Base-by-base conservation (phyloP, 1,140 invertebrate species). In the Thaumetopoea pityocampa region DNA sequence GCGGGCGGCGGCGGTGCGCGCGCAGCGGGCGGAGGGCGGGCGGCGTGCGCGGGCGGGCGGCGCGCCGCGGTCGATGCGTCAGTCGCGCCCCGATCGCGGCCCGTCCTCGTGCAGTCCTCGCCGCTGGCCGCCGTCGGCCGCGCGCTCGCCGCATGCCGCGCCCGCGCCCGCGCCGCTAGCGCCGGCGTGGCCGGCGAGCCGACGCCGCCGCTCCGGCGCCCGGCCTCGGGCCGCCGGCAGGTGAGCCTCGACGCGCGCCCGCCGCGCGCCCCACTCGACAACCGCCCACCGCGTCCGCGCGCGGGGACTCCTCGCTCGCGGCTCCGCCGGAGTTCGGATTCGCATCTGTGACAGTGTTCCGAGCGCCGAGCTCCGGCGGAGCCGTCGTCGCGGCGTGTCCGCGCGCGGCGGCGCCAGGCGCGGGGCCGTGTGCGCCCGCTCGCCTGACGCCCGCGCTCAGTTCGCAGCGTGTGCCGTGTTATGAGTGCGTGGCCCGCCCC, bases 81-180 rank as follows among this genome's bases (percentile, higher is more conserved):
- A 65, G 64, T 70, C 67, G 67, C 64, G 62, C 59, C 55, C 51
- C 47, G 55, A 46, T 51, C 64, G 59, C 65, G 63, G 56, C 56
- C 51, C 37, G 47, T 46, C 42, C 49, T 46, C 49, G 42, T 49
- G 52, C 55, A 26, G 53, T 45, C 51, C 41, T 48, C 50, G 50
- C 51, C 40, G 36, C 40, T 44, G 34, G 36, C 37, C 41, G 35
- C 33, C 45, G 48, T 28, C 53, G 46, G 45, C 51, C 54, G 50
- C 51, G 49, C 57, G 50, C 54, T 33, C 52, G 50, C 49, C 57
- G 54, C 60, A 58, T 62, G 65, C 61, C 69, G 67, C 60, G 69
- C 68, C 67, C 64, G 65, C 69, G 58, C 59, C 65, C 44, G 47
- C 52, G 48, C 37, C 64, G 63, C 62, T 65, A 71, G 67, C 62